Base-by-base conservation (phyloP, 2,888 invertebrate genomes). In the Cheilosia impressa region DNA sequence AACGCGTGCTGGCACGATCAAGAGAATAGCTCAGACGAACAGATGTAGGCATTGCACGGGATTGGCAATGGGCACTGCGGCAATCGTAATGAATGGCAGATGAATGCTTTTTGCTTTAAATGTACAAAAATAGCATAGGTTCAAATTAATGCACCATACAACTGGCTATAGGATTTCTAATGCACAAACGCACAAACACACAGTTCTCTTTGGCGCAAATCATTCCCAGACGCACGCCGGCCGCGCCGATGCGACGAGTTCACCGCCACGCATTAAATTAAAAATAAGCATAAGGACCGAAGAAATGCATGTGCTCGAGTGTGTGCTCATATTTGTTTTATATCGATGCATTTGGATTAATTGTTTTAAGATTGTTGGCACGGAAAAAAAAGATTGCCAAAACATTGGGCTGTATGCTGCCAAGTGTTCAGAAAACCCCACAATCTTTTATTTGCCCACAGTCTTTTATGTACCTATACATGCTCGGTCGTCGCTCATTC, bases 41-140 rank as follows among this genome's bases (percentile, higher is more conserved):
- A 85, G 85, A 85, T 85, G 85, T 65, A 76, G 71, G 22, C 80
- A 76, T 81, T 72, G 76, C 76, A 85, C 58, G 24, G 81, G 65
- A 80, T 76, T 85, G 76, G 81, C 76, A 85, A 81, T 85, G 81
- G 62, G 72, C 71, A 62, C 65, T 34, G 66, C 53, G 43, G 69
- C 38, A 38, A 38, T 75, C 71, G 66, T 75, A 85, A 81, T 81
- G 85, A 81, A 85, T 80, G 81, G 76, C 81, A 81, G 76, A 85
- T 81, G 85, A 85, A 80, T 80, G 81, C 66, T 52, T 83, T 79
- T 79, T 68, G 63, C 73, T 68, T 57, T 50, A 50, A 73, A 58
- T 22, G 73, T 75, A 79, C 66, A 45, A 76, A 85, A 85, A 85
- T 85, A 85, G 76, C 81, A 68, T 76, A 72, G 66, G 50, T 66